Conservation (phyloP, 1,140 invertebrate species). For the Venturia canescens region DNA sequence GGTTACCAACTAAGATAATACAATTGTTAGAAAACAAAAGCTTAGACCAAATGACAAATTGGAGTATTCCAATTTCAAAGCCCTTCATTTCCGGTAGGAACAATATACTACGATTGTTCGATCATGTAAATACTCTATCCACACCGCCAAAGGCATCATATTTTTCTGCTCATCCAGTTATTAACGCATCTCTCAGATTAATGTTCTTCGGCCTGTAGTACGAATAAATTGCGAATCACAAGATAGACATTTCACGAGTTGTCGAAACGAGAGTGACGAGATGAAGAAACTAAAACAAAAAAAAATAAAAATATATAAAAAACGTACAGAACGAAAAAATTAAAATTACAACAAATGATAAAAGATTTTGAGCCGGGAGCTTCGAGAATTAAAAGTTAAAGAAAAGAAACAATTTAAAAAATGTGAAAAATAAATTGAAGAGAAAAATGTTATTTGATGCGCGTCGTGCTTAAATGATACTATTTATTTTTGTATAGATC, state of each 20-base stretch:
- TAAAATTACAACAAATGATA: not conserved
- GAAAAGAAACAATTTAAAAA: constrained; percentile 13
- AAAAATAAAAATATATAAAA: constrained; percentile 31
- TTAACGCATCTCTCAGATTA: not conserved
- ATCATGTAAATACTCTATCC: constrained; percentile 27
- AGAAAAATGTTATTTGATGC: constrained; percentile 43
- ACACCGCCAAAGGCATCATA: constrained; percentile 29
- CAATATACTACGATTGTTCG: constrained; percentile 31
- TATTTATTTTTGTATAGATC: constrained; percentile 73
- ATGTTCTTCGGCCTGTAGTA: constrained; percentile 32
- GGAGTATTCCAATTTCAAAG: constrained; percentile 24
- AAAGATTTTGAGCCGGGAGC: not conserved
- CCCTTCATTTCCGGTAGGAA: constrained; percentile 14
- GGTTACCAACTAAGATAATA: constrained; percentile 39
- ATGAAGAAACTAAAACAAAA: not conserved
- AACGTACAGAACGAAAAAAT: not conserved
- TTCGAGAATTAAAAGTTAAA: not conserved
- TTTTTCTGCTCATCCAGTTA: constrained; percentile 31
- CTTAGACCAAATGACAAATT: constrained; percentile 39
- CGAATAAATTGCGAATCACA: constrained; percentile 22
- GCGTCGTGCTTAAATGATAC: constrained; percentile 60
- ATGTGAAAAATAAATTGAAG: constrained; percentile 33
- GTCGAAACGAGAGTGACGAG: not conserved
- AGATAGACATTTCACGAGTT: constrained; percentile 21
- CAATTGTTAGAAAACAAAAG: constrained; percentile 29